phyloP scores from a whole-genome alignment of 2,113 vertebrate species.

The Leucosticte australis region DNA sequence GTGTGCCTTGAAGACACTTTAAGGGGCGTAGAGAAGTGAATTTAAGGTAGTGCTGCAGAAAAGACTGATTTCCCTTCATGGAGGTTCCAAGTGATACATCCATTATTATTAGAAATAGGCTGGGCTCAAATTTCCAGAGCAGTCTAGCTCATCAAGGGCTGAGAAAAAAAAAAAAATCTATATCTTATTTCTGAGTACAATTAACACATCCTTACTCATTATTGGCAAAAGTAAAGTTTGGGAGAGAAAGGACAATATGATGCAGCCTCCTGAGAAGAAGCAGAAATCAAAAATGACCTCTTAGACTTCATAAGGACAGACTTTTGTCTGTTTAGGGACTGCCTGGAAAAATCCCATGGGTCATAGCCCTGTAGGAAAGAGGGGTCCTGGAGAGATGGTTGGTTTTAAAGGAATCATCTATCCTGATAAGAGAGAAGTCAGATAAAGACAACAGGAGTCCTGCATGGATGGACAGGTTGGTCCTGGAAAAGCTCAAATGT shows the following conservation, averaged over 20 bases:
- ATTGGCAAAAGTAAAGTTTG: not conserved
- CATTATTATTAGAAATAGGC: not conserved
- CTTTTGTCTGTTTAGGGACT: not conserved
- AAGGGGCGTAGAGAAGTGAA: not conserved
- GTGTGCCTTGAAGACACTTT: not conserved
- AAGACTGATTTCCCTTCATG: not conserved
- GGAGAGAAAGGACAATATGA: not conserved
- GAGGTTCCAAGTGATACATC: not conserved
- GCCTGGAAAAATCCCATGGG: not conserved
- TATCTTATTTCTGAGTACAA: not conserved
- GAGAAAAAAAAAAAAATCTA: not conserved
- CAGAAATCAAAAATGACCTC: not conserved
- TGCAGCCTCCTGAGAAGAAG: not conserved
- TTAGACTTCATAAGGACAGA: not conserved
- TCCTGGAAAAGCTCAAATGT: not conserved
- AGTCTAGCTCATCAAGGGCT: not conserved
- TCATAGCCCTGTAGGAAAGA: not conserved
- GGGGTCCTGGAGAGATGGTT: not conserved
- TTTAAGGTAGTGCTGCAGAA: not conserved
- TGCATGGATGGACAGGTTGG: not conserved
- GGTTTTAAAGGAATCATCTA: not conserved
- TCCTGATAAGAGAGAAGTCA: not conserved
- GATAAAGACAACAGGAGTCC: not conserved
- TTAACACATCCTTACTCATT: not conserved
- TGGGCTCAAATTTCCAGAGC: not conserved